Base-by-base conservation (phyloP, 2,888 invertebrate genomes). In the Abrostola tripartita region DNA sequence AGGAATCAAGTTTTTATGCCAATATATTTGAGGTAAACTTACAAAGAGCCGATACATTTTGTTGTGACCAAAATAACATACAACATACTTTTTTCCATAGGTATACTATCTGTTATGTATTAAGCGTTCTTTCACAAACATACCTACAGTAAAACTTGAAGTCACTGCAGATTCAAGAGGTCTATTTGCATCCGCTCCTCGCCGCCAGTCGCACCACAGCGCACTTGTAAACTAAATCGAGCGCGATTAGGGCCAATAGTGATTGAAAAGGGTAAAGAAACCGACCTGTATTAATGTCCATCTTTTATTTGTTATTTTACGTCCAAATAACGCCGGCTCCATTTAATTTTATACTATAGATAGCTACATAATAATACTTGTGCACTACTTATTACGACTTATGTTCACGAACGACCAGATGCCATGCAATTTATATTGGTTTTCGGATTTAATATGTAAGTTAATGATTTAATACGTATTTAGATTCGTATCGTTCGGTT, bases 191-290 rank as follows among this genome's bases (percentile, higher is more conserved):
- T 6, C 40, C 78, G 77, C 75, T 71, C 10, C 7, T 44, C 81
- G 79, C 81, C 75, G 0, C 0, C 55, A 81, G 36, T 68, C 42
- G 35, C n/a, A 70, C 76, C 76, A 59, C 65, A 63, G 51, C 58
- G 68, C 63, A 84, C 87, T 86, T 85, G 88, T 90, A 87, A 88
- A 90, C 88, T 86, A 89, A 91, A 90, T 90, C 90, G 86, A 82
- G 78, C 87, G 78, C 92, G 93, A 93, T 93, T 93, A 92, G 89
- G 89, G 90, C 92, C 92, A 92, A 92, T 92, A 93, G 92, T 91
- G 92, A 91, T 92, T 92, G 92, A 92, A 90, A 90, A 91, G 93
- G 92, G 92, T 90, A 92, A 88, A 88, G 84, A 80, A 85, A 86
- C 88, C 88, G 88, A 87, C 88, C 86, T 78, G 85, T 84, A 86